Evolutionary conservation across 2,113 vertebrate species (phyloP).

Genomic region (Lagopus leucura): DNA sequence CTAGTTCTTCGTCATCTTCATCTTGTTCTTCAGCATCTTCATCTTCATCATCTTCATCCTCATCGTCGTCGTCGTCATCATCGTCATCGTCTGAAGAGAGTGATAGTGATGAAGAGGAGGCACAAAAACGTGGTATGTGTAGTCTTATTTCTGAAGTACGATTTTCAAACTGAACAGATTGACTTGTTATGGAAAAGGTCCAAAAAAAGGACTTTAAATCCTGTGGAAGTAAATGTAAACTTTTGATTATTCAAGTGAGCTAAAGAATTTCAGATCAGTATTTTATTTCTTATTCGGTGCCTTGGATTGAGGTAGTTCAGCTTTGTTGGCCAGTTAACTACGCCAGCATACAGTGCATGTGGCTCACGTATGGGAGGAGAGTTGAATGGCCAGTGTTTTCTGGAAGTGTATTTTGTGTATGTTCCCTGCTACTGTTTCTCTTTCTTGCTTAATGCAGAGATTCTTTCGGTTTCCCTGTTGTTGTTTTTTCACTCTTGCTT

Average conservation of each 20-base stretch:
- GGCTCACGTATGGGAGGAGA: not conserved
- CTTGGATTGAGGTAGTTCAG: not conserved
- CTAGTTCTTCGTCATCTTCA: constrained; percentile 84
- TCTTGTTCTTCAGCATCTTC: constrained; percentile 85
- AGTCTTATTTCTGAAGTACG: constrained; percentile 48
- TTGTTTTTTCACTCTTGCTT: not conserved
- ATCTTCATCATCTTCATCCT: constrained; percentile 82
- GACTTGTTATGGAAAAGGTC: not conserved
- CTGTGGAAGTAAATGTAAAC: not conserved
- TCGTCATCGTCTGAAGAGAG: constrained; percentile 94
- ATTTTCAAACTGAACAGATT: not conserved
- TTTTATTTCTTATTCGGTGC: not conserved
- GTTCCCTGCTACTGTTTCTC: not conserved
- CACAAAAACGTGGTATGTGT: constrained; percentile 80
- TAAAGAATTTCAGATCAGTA: not conserved
- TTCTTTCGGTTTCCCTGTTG: not conserved
- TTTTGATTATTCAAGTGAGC: not conserved
- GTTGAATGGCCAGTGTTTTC: not conserved
- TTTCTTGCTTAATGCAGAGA: not conserved
- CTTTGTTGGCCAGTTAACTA: not conserved
- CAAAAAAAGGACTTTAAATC: not conserved
- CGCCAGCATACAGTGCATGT: not conserved
- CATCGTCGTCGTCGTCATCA: constrained; percentile 90
- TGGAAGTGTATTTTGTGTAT: not conserved
- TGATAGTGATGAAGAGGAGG: constrained; percentile 88